Conservation (phyloP, 35 echinoderm and acorn worm genomes). For the Amphiura filiformis region DNA sequence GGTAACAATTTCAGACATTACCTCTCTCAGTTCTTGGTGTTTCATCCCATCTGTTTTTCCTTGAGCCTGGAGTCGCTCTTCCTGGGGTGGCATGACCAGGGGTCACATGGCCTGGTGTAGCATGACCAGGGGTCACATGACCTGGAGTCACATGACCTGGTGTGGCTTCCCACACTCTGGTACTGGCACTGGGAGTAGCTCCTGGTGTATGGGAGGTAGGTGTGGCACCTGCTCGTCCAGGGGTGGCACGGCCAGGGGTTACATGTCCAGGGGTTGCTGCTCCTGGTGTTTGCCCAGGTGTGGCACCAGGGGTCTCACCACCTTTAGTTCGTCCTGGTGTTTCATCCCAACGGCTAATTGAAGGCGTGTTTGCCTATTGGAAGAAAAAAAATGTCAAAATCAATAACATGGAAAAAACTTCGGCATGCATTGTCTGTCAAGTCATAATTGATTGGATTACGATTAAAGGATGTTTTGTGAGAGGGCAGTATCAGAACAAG, state of each 20-base stretch:
- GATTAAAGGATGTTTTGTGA: too few relatives aligned
- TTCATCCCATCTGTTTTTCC: slow-evolving; percentile 98
- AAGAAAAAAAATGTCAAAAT: too few relatives aligned
- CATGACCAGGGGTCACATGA: slow-evolving; percentile 82
- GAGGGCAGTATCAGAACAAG: too few relatives aligned
- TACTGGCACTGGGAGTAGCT: slow-evolving; percentile 74
- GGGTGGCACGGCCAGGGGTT: slow-evolving; percentile 81
- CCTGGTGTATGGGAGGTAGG: slow-evolving; percentile 44
- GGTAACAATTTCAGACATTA: too few relatives aligned
- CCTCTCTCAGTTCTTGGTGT: slow-evolving; percentile 98
- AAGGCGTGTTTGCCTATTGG: slow-evolving; percentile 42
- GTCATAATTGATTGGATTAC: too few relatives aligned
- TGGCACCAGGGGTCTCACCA: slow-evolving; percentile 88
- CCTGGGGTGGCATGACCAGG: slow-evolving; percentile 91
- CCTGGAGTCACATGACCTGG: slow-evolving; percentile 82
- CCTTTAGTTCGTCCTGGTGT: slow-evolving; percentile 91
- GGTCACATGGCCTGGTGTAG: slow-evolving; percentile 84
- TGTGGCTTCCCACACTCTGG: slow-evolving; percentile 93
- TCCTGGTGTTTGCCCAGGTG: slow-evolving; percentile 71
- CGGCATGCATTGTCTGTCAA: too few relatives aligned
- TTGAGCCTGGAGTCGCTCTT: slow-evolving; percentile 67
- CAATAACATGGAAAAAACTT: too few relatives aligned
- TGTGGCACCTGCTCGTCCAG: slow-evolving; percentile 70
- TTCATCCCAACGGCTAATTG: slow-evolving; percentile 90
- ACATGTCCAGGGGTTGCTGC: slow-evolving; percentile 67